These are phyloP conservation scores for Polydrusus tereticollis DNA, from an alignment of 2,888 invertebrate species.

Conservation along the genomic window DNA sequence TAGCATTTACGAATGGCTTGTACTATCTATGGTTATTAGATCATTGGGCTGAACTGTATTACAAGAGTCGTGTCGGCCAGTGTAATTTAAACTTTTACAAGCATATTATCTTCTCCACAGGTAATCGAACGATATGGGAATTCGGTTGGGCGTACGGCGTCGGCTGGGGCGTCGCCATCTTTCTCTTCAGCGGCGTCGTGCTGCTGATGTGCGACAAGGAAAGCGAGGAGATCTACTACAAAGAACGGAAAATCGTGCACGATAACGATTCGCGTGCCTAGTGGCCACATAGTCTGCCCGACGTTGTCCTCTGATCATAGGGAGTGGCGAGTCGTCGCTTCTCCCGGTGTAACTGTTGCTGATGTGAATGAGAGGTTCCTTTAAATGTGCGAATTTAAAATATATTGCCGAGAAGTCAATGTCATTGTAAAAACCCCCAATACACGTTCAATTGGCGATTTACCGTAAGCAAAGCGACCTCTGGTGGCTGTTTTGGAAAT, in stretches of 20 bases:
- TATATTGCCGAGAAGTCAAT: too few relatives aligned
- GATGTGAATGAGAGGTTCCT: constrained; percentile 56
- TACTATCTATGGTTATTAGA: too few relatives aligned
- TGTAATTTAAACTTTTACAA: too few relatives aligned
- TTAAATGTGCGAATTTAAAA: constrained; percentile 15
- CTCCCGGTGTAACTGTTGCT: constrained; percentile 58
- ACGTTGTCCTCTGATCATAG: constrained; percentile 74
- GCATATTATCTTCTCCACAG: constrained; percentile 66
- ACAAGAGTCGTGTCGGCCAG: too few relatives aligned
- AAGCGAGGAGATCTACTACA: constrained; percentile 97
- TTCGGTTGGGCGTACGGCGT: constrained; percentile 99
- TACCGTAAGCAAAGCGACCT: too few relatives aligned
- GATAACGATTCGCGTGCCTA: constrained; percentile 73
- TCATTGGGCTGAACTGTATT: too few relatives aligned
- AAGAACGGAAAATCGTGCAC: constrained; percentile 92
- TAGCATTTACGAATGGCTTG: too few relatives aligned
- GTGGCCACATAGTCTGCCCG: constrained; percentile 79
- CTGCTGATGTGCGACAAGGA: constrained; percentile 97
- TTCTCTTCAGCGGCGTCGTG: constrained; percentile 94
- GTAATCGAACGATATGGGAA: constrained; percentile 93
- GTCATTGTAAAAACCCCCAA: too few relatives aligned
- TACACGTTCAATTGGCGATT: too few relatives aligned
- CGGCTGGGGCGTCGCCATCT: constrained; percentile 97
- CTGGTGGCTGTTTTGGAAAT: too few relatives aligned
- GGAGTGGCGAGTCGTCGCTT: constrained; percentile 58